Evolutionary conservation across 1,140 invertebrate genomes (phyloP).

Genomic region (Mamestra configurata): DNA sequence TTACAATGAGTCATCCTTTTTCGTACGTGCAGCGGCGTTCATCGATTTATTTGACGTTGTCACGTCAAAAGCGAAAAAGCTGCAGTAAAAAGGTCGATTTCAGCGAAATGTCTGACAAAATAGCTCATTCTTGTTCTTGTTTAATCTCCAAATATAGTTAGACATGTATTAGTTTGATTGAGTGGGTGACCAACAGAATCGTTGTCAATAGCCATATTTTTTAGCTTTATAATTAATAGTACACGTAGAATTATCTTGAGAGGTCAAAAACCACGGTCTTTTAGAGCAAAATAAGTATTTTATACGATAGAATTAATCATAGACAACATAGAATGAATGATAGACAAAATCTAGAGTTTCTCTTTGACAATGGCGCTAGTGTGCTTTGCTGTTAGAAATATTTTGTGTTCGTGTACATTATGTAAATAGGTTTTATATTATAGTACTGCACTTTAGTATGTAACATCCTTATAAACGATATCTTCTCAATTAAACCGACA

Average conservation of each 20-base stretch:
- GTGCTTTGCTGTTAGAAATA: background rate
- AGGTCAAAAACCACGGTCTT: background rate
- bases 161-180: background rate
- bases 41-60: no score
- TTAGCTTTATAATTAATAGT: slow-evolving; percentile 25
- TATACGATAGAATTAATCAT: slow-evolving; percentile 9
- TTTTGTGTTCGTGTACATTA: slow-evolving; percentile 28
- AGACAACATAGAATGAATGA: background rate
- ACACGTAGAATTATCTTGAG: slow-evolving; percentile 8
- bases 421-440: slow-evolving; percentile 1
- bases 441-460: background rate
- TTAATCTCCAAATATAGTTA: background rate
- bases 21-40: no score
- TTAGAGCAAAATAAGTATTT: slow-evolving; percentile 1
- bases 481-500: background rate
- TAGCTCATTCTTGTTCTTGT: background rate
- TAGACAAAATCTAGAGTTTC: background rate
- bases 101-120: no score
- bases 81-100: no score
- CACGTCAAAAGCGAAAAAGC: no score
- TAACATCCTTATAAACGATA: background rate
- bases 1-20: no score
- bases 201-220: slow-evolving; percentile 31
- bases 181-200: background rate
- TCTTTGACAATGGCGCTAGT: slow-evolving; percentile 22